Evolutionary conservation across 2,797 vertebrate genomes (phyloP).

Genomic region (Dermochelys coriacea): DNA sequence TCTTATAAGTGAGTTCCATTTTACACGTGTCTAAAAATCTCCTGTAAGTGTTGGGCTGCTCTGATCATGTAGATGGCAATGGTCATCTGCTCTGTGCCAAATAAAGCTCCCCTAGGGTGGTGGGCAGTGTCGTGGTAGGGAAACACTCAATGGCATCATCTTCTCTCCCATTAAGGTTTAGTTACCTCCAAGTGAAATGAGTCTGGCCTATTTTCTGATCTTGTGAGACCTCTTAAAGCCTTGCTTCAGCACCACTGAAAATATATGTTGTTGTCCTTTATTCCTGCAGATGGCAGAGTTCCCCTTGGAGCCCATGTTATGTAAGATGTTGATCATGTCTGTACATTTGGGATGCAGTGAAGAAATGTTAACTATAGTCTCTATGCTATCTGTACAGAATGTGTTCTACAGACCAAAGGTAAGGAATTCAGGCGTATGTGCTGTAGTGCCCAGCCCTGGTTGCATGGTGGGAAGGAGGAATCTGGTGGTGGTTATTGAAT

Average conservation of each 20-base stretch:
- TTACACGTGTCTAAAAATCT: not conserved
- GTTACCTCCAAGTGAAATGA: not conserved
- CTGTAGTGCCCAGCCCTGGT: not conserved
- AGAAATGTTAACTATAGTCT: slow-evolving; percentile 98
- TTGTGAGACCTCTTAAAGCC: not conserved
- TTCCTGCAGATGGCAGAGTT: slow-evolving; percentile 96
- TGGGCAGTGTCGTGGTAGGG: not conserved
- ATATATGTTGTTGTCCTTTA: slow-evolving; percentile 8
- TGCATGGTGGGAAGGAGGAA: not conserved
- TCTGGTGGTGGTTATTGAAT: not conserved
- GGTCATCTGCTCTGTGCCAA: not conserved
- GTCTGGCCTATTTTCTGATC: not conserved
- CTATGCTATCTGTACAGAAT: slow-evolving; percentile 98
- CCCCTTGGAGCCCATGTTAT: slow-evolving; percentile 98
- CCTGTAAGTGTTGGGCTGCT: not conserved
- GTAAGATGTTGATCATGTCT: slow-evolving; percentile 99
- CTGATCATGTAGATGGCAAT: not conserved
- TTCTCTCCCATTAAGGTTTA: not conserved
- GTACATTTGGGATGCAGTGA: slow-evolving; percentile 98
- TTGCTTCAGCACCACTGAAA: not conserved
- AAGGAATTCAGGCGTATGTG: not conserved
- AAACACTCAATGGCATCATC: rapidly evolving
- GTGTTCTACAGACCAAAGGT: slow-evolving; percentile 99
- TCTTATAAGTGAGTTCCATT: not conserved
- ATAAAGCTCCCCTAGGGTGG: not conserved